A percentile compares a stretch with the other conserved stretches of the same genome.
These are phyloP conservation scores for Chaetodon trifasciatus DNA, from an alignment of 2,797 vertebrate species.

Conservation along the genomic window DNA sequence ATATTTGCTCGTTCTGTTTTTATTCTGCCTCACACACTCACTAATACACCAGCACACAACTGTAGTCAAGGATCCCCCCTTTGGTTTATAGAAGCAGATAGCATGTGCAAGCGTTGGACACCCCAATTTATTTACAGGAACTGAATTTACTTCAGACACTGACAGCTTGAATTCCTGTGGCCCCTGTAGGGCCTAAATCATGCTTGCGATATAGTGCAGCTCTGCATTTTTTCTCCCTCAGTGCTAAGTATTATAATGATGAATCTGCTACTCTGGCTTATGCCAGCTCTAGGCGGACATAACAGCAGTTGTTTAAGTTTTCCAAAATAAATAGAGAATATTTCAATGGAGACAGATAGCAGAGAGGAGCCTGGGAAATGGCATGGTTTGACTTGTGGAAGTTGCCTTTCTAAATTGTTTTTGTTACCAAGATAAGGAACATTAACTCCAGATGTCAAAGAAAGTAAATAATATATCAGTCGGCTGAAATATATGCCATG, in stretches of 20 bases:
- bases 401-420: conserved; percentile 91
- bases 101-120: conserved; percentile 66
- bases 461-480: conserved; percentile 87
- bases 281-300: conserved; percentile 85
- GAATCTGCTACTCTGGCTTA: conserved; percentile 84
- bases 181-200: conserved; percentile 80
- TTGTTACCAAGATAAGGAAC: conserved; percentile 89
- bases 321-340: conserved; percentile 89
- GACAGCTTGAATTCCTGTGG: conserved; percentile 81
- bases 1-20: conserved; percentile 47
- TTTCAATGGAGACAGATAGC: conserved; percentile 89
- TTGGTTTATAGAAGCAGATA: conserved; percentile 72
- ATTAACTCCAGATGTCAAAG: conserved; percentile 90
- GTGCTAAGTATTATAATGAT: conserved; percentile 88
- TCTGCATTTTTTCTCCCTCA: conserved; percentile 75
- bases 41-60: conserved; percentile 58
- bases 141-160: conserved; percentile 78
- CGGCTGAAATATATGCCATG: conserved; percentile 82
- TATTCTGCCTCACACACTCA: conserved; percentile 37
- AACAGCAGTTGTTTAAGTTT: conserved; percentile 90
- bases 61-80: conserved; percentile 49
- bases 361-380: conserved; percentile 87
- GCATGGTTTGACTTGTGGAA: conserved; percentile 89
- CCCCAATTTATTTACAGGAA: conserved; percentile 79
- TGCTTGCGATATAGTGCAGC: conserved; percentile 76